Percentiles rank a stretch among this genome's conserved stretches.
Evolutionary conservation across 2,113 vertebrate genomes (phyloP).

Genomic region (Lamprotornis superbus): DNA sequence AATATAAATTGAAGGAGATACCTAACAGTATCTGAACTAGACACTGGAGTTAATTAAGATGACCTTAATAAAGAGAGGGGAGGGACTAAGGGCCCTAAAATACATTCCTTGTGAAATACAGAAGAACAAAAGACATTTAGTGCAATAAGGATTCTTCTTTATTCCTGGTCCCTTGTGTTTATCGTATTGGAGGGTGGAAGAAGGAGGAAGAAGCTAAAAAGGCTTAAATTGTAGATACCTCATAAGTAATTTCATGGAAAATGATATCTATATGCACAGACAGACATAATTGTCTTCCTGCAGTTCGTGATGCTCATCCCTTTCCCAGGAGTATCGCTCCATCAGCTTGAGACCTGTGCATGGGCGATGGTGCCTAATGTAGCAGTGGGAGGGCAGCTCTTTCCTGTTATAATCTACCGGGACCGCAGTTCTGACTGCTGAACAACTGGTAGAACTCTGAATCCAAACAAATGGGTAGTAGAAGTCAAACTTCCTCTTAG

Average conservation of each 20-base stretch:
- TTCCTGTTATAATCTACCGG: not conserved
- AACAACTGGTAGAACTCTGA: not conserved
- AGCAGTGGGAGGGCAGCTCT: not conserved
- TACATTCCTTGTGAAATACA: not conserved
- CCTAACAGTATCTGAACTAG: not conserved
- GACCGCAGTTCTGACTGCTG: not conserved
- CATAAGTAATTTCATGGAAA: not conserved
- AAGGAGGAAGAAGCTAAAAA: not conserved
- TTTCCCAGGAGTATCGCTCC: not conserved
- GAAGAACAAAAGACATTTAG: not conserved
- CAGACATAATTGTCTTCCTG: not conserved
- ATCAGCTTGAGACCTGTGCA: not conserved
- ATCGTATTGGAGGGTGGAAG: not conserved
- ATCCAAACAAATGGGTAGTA: not conserved
- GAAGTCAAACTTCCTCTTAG: not conserved
- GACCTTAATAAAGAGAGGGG: not conserved
- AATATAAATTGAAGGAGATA: slow-evolving; percentile 25
- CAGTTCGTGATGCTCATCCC: not conserved
- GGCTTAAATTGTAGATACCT: not conserved
- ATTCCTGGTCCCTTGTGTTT: not conserved
- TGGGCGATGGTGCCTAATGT: not conserved
- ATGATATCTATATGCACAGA: not conserved
- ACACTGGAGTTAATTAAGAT: not conserved
- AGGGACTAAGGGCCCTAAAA: not conserved
- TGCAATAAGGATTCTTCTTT: not conserved